Evolutionary conservation across 23 tunicate genomes (phyloP).

Genomic region (Clavelina lepadiformis): DNA sequence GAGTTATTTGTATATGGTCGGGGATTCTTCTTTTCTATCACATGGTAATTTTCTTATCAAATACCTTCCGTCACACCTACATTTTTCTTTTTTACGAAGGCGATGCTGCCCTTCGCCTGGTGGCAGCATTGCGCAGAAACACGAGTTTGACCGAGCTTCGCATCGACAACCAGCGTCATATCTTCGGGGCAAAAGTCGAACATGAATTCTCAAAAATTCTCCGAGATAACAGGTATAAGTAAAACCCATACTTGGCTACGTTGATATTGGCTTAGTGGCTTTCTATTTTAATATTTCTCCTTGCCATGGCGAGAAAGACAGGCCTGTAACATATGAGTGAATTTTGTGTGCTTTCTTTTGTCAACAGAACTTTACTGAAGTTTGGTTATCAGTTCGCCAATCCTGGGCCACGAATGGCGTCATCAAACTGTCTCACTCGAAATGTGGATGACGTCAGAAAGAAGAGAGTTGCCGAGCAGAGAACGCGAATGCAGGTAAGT

Average conservation of each 20-base stretch:
- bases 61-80: no score
- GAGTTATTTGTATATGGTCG: no score
- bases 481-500: slow-evolving; percentile 47
- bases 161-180: slow-evolving; percentile 93
- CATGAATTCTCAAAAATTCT: slow-evolving; percentile 79
- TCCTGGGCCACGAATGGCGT: slow-evolving; percentile 91
- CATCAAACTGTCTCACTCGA: slow-evolving; percentile 64
- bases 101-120: slow-evolving; percentile 72
- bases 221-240: slow-evolving; percentile 88
- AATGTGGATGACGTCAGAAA: slow-evolving; percentile 87
- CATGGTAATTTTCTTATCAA: no score
- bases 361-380: slow-evolving; percentile 53
- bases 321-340: no score
- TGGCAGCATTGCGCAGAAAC: slow-evolving; percentile 62
- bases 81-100: no score
- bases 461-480: slow-evolving; percentile 80
- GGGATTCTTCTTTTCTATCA: no score
- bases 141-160: slow-evolving; percentile 58
- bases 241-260: no score
- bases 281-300: no score
- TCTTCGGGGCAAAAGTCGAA: slow-evolving; percentile 98
- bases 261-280: no score
- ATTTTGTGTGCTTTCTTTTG: not conserved
- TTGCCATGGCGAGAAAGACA: no score
- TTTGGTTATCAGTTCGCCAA: slow-evolving; percentile 96